Evolutionary conservation across 2,113 vertebrate species (phyloP), one percentile per base, ranked within the genome.

Genomic region (Morone chrysops): DNA sequence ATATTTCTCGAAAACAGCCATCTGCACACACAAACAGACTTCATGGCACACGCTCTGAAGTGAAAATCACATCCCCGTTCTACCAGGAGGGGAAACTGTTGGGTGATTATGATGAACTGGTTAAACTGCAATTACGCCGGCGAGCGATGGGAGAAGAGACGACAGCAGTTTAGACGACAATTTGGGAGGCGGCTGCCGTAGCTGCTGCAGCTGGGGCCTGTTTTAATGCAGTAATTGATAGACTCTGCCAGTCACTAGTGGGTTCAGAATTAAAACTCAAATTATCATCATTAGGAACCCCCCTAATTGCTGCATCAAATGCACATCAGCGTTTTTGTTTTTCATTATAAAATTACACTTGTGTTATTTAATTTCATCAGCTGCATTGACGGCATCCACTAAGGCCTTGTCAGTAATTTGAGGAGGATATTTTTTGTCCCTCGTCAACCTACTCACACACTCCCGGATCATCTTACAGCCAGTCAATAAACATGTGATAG

Each of bases 141-240:
- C 90, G 95, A 96, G 89, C 95, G 94, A 95, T 83, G 93, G 93
- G 94, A 95, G 96, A 81, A 94, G 96, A 95, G 96, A 90, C 94
- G 95, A 95, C 96, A 96, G 96, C 94, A 94, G 95, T 95, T 97
- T 96, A 96, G 96, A 94, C 86, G 81, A 93, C 96, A 96, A 96
- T 97, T 96, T 95, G 94, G 92, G 83, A 90, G 94, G 94, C 94
- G 96, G 94, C 94, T 95, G 95, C 95, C 96, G 95, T 92, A 95
- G 93, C 94, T 95, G 94, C 96, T 97, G 96, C 95, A 96, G 95
- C 96, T 96, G 94, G 94, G 95, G 92, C 91, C 93, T 90, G 92
- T 90, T 95, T 93, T 97, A 97, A 97, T 94, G 84, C 90, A 87
- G 54, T 97, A 98, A 97, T 97, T 98, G 96, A 97, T 97, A 95